Percentiles rank a stretch among this genome's conserved stretches.
These are phyloP conservation scores for Panorpa germanica DNA, from an alignment of 2,888 invertebrate genomes.

Conservation along the genomic window DNA sequence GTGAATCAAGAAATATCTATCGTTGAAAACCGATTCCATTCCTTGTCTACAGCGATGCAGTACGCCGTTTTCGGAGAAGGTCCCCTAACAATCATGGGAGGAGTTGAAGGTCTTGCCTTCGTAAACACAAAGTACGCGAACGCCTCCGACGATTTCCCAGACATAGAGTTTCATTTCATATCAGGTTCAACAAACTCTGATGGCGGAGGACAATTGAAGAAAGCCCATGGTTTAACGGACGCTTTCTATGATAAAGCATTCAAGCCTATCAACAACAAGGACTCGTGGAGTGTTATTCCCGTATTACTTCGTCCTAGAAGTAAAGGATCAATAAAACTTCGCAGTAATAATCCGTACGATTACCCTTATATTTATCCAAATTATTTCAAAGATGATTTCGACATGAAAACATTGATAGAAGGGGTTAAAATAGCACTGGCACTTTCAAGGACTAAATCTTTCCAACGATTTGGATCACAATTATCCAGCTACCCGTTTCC, in stretches of 20 bases:
- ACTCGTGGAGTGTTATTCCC: constrained; percentile 70
- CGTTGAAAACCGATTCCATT: constrained; percentile 59
- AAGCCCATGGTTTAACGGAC: constrained; percentile 59
- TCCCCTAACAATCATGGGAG: constrained; percentile 71
- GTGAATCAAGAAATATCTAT: constrained; percentile 63
- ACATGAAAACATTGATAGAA: constrained; percentile 62
- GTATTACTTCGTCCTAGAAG: constrained; percentile 72
- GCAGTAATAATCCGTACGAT: constrained; percentile 68
- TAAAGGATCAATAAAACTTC: constrained; percentile 60
- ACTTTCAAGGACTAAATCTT: constrained; percentile 59
- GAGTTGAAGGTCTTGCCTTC: constrained; percentile 77
- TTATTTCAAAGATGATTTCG: constrained; percentile 65
- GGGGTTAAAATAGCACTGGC: constrained; percentile 72
- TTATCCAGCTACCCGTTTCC: constrained; percentile 56
- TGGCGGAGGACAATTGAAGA: constrained; percentile 61
- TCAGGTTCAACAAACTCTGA: constrained; percentile 77
- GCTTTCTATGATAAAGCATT: constrained; percentile 57
- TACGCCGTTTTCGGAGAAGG: constrained; percentile 72
- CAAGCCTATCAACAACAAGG: constrained; percentile 52
- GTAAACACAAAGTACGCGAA: constrained; percentile 76
- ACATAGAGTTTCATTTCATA: constrained; percentile 77
- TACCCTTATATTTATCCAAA: constrained; percentile 85
- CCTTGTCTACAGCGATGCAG: constrained; percentile 58
- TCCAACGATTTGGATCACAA: constrained; percentile 51
- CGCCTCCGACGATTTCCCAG: constrained; percentile 62